Conservation (phyloP, 2,113 vertebrate species). For the Corynorhinus townsendii region DNA sequence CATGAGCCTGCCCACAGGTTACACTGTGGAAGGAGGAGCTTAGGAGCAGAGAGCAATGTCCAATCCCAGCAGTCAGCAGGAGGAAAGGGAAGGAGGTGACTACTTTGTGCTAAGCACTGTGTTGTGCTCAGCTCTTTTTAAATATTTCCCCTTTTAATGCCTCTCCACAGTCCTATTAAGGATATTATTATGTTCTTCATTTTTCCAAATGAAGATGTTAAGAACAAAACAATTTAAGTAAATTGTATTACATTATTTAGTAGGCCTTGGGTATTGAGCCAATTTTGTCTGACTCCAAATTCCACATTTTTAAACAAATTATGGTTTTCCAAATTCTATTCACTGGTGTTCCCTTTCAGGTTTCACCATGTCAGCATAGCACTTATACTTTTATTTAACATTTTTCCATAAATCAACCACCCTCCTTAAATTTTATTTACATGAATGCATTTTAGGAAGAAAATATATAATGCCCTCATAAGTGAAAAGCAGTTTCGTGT, state of each 20-base stretch:
- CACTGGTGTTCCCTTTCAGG: background rate
- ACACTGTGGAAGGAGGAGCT: background rate
- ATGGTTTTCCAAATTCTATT: background rate
- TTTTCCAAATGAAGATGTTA: background rate
- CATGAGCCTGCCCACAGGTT: fast-evolving
- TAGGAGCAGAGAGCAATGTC: background rate
- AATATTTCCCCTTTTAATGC: background rate
- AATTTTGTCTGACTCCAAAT: background rate
- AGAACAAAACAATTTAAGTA: background rate
- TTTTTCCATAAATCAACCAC: background rate
- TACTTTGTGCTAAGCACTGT: background rate
- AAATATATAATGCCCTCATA: background rate
- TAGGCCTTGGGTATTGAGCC: background rate
- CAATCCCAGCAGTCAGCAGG: background rate
- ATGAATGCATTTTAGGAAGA: background rate
- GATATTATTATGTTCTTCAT: background rate
- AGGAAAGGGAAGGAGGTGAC: background rate
- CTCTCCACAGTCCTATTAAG: background rate
- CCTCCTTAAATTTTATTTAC: background rate
- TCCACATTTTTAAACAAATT: background rate
- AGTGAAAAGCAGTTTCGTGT: slow-evolving; percentile 17
- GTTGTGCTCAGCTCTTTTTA: background rate
- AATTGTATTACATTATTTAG: slow-evolving; percentile 10
- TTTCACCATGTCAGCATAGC: background rate
- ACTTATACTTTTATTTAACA: background rate